Evolutionary conservation across 2,888 invertebrate genomes (phyloP).

Genomic region (Pyrrhia umbra): DNA sequence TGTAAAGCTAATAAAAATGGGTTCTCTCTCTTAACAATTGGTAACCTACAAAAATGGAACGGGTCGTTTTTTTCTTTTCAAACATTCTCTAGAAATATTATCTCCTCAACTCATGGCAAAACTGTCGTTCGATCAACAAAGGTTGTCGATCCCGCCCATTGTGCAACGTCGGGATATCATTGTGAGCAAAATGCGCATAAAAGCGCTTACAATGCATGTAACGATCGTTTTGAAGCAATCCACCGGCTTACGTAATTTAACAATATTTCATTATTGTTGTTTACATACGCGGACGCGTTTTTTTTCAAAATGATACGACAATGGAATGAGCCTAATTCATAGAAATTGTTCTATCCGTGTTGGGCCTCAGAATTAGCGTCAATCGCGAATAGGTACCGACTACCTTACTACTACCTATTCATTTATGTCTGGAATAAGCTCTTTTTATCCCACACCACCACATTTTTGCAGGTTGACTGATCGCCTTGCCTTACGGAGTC

Average conservation of each 20-base stretch:
- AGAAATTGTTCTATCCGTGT: conserved; percentile 59
- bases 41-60: too few relatives aligned
- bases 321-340: conserved; percentile 67
- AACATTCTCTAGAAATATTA: too few relatives aligned
- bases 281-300: conserved; percentile 68
- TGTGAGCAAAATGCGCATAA: conserved; percentile 24
- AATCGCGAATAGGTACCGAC: neutral
- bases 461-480: too few relatives aligned
- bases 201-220: conserved; percentile 34
- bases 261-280: conserved; percentile 61
- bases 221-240: conserved; percentile 45
- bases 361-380: conserved; percentile 26
- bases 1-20: too few relatives aligned
- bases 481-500: too few relatives aligned
- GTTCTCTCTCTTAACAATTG: too few relatives aligned
- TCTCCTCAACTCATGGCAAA: too few relatives aligned
- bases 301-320: conserved; percentile 67
- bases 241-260: conserved; percentile 33
- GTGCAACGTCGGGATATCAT: conserved; percentile 10
- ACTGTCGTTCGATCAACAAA: conserved; percentile 2
- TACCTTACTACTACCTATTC: neutral
- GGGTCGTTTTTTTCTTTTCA: too few relatives aligned
- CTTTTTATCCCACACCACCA: too few relatives aligned
- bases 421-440: too few relatives aligned
- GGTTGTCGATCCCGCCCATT: conserved; percentile 19